A percentile compares a stretch with the other conserved stretches of the same genome.
These are phyloP conservation scores for Brachyptera putata DNA, from an alignment of 2,888 invertebrate genomes.

Conservation along the genomic window DNA sequence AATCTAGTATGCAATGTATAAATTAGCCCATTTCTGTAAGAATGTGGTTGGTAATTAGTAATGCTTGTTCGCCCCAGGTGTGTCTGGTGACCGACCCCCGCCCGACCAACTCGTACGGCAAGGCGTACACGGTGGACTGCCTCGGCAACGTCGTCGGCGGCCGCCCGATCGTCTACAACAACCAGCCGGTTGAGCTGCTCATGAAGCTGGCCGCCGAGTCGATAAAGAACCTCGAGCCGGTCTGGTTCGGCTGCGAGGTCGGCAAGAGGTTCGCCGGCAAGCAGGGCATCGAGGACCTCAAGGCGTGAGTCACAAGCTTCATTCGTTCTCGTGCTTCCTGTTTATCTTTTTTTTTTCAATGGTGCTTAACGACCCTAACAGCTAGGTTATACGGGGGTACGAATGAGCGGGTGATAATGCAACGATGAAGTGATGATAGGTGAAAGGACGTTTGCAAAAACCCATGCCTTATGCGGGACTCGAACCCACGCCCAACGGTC, in stretches of 20 bases:
- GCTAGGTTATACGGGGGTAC: too few species aligned
- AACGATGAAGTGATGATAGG: too few species aligned
- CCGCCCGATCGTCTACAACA: constrained; percentile 74
- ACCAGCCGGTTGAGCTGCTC: constrained; percentile 75
- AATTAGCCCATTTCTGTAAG: too few species aligned
- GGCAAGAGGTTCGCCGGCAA: constrained; percentile 73
- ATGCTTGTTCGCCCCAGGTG: constrained; percentile 53
- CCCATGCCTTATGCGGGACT: too few species aligned
- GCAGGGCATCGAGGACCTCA: constrained; percentile 72
- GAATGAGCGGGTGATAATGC: too few species aligned
- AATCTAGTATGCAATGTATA: too few species aligned
- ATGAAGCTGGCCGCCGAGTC: constrained; percentile 71
- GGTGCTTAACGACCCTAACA: too few species aligned
- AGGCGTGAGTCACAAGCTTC: constrained; percentile 63
- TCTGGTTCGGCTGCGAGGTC: constrained; percentile 92
- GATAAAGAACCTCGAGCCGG: constrained; percentile 74
- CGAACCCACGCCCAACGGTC: too few species aligned
- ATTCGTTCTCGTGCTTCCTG: too few species aligned
- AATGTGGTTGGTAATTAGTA: too few species aligned
- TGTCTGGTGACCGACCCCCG: constrained; percentile 86
- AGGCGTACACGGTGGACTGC: constrained; percentile 79
- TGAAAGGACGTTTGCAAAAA: too few species aligned
- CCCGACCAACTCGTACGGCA: constrained; percentile 69
- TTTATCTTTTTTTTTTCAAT: too few species aligned
- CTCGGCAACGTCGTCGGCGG: constrained; percentile 86